phyloP scores from a whole-genome alignment of 2,888 invertebrate species.

The Cremastinae sp. region DNA sequence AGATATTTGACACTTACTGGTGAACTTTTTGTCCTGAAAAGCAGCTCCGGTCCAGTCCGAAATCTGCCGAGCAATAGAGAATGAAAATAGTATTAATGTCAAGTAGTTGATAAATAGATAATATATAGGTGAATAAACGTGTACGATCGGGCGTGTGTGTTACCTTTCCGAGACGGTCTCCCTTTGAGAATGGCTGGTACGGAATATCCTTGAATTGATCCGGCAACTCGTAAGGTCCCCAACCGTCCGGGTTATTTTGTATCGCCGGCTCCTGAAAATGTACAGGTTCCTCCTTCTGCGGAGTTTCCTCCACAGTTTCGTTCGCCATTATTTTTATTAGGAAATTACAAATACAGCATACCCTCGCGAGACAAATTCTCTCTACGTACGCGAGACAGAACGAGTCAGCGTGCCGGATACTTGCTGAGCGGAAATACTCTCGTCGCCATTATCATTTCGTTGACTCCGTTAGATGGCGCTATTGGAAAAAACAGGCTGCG shows the following conservation, averaged over 20 bases:
- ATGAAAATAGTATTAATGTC: neutral
- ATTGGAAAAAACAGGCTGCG: too few species aligned
- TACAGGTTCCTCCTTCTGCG: slow-evolving; percentile 82
- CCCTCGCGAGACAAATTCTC: neutral
- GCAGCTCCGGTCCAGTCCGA: slow-evolving; percentile 99
- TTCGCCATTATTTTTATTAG: slow-evolving; percentile 59
- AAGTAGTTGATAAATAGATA: neutral
- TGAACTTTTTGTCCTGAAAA: slow-evolving; percentile 95
- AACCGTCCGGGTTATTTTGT: slow-evolving; percentile 94
- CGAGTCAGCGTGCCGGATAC: slow-evolving; percentile 50
- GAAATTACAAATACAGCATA: too few species aligned
- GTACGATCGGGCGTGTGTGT: slow-evolving; percentile 10
- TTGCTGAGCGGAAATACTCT: slow-evolving; percentile 58
- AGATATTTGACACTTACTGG: slow-evolving; percentile 84
- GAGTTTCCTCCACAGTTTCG: slow-evolving; percentile 63
- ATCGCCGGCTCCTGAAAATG: slow-evolving; percentile 88
- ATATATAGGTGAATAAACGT: slow-evolving; percentile 14
- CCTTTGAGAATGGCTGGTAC: slow-evolving; percentile 99
- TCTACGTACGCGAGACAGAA: too few species aligned
- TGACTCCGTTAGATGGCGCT: too few species aligned
- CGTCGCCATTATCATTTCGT: slow-evolving; percentile 53
- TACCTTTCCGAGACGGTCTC: slow-evolving; percentile 98
- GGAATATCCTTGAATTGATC: slow-evolving; percentile 98
- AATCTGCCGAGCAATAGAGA: slow-evolving; percentile 80
- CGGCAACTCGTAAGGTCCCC: slow-evolving; percentile 98